Percentiles rank a stretch among this genome's conserved stretches.
Evolutionary conservation across 2,797 vertebrate species (phyloP).

Genomic region (Gallinago nigripennis): DNA sequence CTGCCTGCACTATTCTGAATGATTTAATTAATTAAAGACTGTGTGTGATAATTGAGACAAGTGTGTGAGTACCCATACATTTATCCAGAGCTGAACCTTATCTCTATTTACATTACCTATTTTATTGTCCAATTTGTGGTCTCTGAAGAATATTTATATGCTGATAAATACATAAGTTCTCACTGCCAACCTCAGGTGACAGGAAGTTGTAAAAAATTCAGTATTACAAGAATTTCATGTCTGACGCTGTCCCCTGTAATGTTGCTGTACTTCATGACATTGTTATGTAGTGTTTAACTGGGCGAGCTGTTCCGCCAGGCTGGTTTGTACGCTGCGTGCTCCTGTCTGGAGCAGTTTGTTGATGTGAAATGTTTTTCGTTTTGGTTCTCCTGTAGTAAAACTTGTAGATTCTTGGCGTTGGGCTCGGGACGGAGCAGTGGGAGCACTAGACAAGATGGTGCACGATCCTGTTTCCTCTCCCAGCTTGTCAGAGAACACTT

Average conservation of each 20-base stretch:
- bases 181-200: constrained; percentile 18
- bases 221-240: constrained; percentile 13
- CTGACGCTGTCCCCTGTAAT: background rate
- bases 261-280: constrained; percentile 19
- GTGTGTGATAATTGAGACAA: background rate
- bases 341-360: background rate
- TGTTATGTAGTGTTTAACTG: constrained; percentile 51
- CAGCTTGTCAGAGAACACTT: constrained; percentile 1
- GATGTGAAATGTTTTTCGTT: background rate
- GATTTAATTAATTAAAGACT: background rate
- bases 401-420: background rate
- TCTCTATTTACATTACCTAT: background rate
- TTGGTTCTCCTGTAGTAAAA: background rate
- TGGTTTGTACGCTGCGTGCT: background rate
- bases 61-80: background rate
- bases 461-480: constrained; percentile 38
- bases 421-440: rapidly evolving
- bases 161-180: constrained; percentile 3
- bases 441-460: constrained; percentile 37
- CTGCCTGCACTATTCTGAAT: background rate
- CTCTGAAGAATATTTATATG: background rate
- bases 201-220: constrained; percentile 28
- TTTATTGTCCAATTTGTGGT: background rate
- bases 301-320: background rate
- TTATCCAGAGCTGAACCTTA: background rate